Conservation (phyloP, 64 coral and sea anemone genomes). For the Montipora capricornis region DNA sequence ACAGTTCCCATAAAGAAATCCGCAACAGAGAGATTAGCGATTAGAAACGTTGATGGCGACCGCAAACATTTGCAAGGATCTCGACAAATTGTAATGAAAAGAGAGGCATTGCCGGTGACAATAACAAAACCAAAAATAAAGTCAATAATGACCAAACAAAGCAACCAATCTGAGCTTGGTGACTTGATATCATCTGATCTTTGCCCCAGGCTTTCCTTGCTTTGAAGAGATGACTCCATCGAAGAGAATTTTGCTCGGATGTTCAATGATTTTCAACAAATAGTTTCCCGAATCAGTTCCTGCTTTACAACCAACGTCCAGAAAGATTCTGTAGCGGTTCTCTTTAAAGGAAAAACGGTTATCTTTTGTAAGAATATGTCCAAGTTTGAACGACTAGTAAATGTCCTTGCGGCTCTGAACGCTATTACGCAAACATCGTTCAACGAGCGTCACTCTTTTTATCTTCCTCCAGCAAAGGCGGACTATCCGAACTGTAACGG, state of each 20-base stretch:
- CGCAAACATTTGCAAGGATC: conserved; percentile 33
- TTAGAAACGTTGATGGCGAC: not conserved
- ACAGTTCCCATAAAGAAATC: conserved; percentile 44
- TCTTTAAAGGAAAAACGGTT: too few relatives aligned
- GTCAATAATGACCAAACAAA: not conserved
- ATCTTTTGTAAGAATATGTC: too few relatives aligned
- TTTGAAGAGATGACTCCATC: not conserved
- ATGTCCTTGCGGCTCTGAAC: too few relatives aligned
- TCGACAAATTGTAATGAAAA: conserved; percentile 32
- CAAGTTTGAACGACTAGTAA: too few relatives aligned
- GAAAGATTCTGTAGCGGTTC: too few relatives aligned
- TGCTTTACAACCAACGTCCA: too few relatives aligned
- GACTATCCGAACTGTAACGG: too few relatives aligned
- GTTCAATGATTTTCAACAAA: too few relatives aligned
- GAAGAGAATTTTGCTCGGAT: not conserved
- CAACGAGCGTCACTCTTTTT: too few relatives aligned
- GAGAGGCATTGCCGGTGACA: not conserved
- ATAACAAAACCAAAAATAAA: not conserved
- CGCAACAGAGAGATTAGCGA: conserved; percentile 31
- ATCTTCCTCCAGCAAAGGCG: too few relatives aligned
- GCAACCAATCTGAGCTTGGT: not conserved
- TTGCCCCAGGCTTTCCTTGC: not conserved
- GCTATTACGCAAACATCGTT: too few relatives aligned
- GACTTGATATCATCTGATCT: not conserved
- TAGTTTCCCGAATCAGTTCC: too few relatives aligned